A percentile compares a stretch with the other conserved stretches of the same genome.
phyloP scores from a whole-genome alignment of 92 coral and sea anemone genomes.

The Micromussa lordhowensis region DNA sequence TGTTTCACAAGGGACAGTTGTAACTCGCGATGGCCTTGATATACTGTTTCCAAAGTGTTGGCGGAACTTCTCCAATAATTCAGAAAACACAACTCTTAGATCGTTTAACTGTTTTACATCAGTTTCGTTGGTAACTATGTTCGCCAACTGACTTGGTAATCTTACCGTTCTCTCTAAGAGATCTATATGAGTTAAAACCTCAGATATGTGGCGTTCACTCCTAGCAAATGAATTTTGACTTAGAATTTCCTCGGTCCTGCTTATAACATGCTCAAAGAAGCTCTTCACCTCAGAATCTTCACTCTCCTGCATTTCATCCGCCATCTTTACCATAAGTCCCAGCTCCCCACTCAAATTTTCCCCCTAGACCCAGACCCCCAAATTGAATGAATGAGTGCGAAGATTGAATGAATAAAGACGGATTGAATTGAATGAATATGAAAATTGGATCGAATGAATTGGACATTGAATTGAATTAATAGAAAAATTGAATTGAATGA shows the following conservation, averaged over 20 bases:
- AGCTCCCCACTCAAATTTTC: constrained; percentile 1
- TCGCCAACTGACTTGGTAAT: constrained; percentile 38
- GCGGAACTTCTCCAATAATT: constrained; percentile 25
- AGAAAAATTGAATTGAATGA: too few relatives aligned
- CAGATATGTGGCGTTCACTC: constrained; percentile 21
- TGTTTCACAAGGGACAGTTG: background rate
- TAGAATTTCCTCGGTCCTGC: constrained; percentile 54
- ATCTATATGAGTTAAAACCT: constrained; percentile 45
- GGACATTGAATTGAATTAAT: too few relatives aligned
- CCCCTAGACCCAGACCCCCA: constrained; percentile 40
- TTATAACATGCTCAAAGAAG: constrained; percentile 49
- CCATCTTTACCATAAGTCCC: background rate
- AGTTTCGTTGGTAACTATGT: constrained; percentile 42
- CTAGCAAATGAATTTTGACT: constrained; percentile 15
- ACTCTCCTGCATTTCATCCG: too few relatives aligned
- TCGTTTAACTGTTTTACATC: too few relatives aligned
- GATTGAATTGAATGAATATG: too few relatives aligned
- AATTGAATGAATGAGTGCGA: constrained; percentile 18
- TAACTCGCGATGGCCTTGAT: background rate
- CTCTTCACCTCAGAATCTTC: constrained; percentile 20
- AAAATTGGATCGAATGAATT: too few relatives aligned
- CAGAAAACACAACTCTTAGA: constrained; percentile 31
- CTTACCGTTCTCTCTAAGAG: constrained; percentile 59
- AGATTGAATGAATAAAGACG: constrained; percentile 22
- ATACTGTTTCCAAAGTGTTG: background rate